Evolutionary conservation across 1,140 invertebrate species (phyloP).

Genomic region (Lepidurus couesii): DNA sequence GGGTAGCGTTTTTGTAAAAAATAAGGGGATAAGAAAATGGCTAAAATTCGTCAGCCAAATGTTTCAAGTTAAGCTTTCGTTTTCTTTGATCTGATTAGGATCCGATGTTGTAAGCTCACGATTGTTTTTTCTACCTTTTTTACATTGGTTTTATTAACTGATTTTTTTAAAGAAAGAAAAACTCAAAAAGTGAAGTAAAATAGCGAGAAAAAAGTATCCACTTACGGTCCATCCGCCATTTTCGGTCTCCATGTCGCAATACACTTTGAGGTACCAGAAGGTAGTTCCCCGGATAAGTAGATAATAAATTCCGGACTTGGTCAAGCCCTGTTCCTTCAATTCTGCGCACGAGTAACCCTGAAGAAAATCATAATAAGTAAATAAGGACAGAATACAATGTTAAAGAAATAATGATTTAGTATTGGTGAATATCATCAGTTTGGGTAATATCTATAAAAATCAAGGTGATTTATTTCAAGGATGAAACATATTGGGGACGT

Average conservation of each 20-base stretch:
- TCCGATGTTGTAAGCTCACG: no score
- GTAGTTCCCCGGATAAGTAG: constrained; percentile 77
- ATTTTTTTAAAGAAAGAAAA: no score
- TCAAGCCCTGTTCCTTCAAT: constrained; percentile 71
- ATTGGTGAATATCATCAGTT: no score
- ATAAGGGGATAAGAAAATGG: not conserved
- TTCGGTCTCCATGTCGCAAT: constrained; percentile 80
- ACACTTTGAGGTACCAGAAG: constrained; percentile 87
- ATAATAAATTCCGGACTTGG: constrained; percentile 79
- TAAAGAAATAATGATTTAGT: no score
- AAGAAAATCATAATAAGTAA: not conserved
- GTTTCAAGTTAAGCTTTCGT: constrained; percentile 22
- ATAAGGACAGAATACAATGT: no score
- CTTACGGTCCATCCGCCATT: constrained; percentile 92
- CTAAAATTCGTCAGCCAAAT: not conserved
- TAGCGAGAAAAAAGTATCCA: constrained; percentile 34
- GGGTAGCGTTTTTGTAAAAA: no score
- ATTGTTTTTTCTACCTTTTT: no score
- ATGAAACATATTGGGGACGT: no score
- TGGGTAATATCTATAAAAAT: no score
- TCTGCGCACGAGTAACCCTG: constrained; percentile 79
- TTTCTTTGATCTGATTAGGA: no score
- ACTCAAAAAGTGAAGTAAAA: not conserved
- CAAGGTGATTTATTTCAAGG: no score
- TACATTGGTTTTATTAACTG: no score